Evolutionary conservation across 2,797 vertebrate species (phyloP), one percentile per base, ranked within the genome.

Genomic region (Enteromius afrohamiltoni): DNA sequence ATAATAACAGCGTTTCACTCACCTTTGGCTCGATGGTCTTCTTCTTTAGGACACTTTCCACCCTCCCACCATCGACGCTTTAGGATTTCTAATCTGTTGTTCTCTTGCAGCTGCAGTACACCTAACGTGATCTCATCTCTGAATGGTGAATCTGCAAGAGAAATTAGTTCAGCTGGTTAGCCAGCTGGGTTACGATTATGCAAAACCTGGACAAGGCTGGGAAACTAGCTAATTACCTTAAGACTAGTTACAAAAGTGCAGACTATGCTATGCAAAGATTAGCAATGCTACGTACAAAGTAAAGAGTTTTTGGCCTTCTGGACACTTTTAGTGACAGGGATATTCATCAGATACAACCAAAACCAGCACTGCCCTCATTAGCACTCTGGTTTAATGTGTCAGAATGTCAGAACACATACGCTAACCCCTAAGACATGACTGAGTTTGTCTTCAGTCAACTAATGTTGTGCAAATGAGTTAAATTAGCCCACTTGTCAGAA

Each of bases 1-100:
- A 64, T 21, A 47, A 53, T 67, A 51, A 37, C 19, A 16, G 64
- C 6, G 0, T 71, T n/a, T 9, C 26, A 87, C 94, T 95, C 89
- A 97, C 97, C 97, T 94, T 97, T 98, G 85, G 96, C 97, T 14
- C 96, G 93, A 80, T 96, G 96, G 87, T 97, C 96, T 90, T 96
- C 96, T 85, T 98, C 97, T 91, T 96, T 96, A 60, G 95, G 96
- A 89, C 97, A 98, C 82, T 96, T 95, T 58, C 96, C 93, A 58
- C 96, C 96, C 79, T 97, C 96, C 97, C 97, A 98, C 96, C 96
- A 97, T 84, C 96, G 96, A 85, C 96, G 95, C 92, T 98, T 98
- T 89, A 98, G 93, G 91, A 98, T 97, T 89, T 97, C 96, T 91
- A 98, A 90, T 45, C 96, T 93, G 93, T 97, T 97, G 91, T 96